Percentiles rank a stretch among this genome's conserved stretches.
phyloP scores from a whole-genome alignment of 2,113 vertebrate genomes.

The Alouatta palliata region DNA sequence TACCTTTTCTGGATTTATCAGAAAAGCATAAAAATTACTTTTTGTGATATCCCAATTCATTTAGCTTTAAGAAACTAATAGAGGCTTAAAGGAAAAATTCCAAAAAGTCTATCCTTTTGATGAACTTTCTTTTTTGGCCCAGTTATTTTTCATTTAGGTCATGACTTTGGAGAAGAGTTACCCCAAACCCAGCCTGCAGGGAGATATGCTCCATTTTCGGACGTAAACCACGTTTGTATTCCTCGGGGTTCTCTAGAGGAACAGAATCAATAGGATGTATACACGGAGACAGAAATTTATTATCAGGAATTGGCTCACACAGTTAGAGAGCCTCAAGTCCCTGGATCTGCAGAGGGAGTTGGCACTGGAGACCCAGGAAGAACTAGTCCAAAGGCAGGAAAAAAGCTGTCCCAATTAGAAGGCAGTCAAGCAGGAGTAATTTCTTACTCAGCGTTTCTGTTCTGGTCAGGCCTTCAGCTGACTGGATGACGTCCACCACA shows the following conservation, averaged over 20 bases:
- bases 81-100: not conserved
- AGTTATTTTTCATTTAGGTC: not conserved
- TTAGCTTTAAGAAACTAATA: not conserved
- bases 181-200: not conserved
- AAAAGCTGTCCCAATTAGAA: not conserved
- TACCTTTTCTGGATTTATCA: not conserved
- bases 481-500: accelerated
- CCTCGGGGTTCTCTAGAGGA: not conserved
- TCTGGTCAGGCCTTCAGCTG: not conserved
- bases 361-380: not conserved
- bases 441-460: not conserved
- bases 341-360: not conserved
- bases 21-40: not conserved
- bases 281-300: no score
- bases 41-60: not conserved
- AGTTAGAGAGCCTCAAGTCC: not conserved
- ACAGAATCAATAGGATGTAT: not conserved
- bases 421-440: not conserved
- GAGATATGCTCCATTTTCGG: not conserved
- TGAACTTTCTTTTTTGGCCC: not conserved
- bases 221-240: not conserved
- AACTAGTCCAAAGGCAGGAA: not conserved
- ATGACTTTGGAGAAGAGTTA: not conserved
- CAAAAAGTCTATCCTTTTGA: not conserved
- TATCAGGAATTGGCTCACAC: not conserved